Evolutionary conservation across 2,113 vertebrate genomes (phyloP).

Genomic region (Otus sunia): DNA sequence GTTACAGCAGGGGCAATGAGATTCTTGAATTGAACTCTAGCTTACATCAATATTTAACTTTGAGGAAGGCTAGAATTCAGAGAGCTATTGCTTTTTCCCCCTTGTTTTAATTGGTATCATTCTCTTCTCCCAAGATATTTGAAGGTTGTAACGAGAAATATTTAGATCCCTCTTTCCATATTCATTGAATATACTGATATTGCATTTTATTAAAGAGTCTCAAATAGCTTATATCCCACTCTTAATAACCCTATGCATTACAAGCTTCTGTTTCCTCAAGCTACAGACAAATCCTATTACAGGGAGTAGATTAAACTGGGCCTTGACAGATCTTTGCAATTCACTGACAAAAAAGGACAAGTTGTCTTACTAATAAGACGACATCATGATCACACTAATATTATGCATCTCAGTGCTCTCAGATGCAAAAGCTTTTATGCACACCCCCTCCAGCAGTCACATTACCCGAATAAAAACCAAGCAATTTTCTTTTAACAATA

Average conservation of each 20-base stretch:
- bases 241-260: conserved; percentile 60
- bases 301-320: conserved; percentile 62
- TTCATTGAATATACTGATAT: conserved; percentile 52
- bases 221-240: conserved; percentile 47
- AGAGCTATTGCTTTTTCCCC: neutral
- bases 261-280: conserved; percentile 63
- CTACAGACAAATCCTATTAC: conserved; percentile 68
- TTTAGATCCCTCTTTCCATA: conserved; percentile 38
- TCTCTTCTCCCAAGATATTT: neutral
- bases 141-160: neutral
- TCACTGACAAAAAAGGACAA: conserved; percentile 58
- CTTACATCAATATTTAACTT: conserved; percentile 56
- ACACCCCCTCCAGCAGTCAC: neutral
- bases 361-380: conserved; percentile 41
- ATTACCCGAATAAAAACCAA: conserved; percentile 4
- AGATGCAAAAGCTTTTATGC: conserved; percentile 8
- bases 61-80: neutral
- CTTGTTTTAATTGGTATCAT: conserved; percentile 18
- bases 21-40: neutral
- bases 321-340: conserved; percentile 50
- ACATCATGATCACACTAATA: conserved; percentile 3
- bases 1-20: neutral
- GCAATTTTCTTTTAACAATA: conserved; percentile 20
- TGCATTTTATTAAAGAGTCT: conserved; percentile 60
- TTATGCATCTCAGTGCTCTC: conserved; percentile 4